phyloP scores from a whole-genome alignment of 2,797 vertebrate genomes.

The Siniperca scherzeri region DNA sequence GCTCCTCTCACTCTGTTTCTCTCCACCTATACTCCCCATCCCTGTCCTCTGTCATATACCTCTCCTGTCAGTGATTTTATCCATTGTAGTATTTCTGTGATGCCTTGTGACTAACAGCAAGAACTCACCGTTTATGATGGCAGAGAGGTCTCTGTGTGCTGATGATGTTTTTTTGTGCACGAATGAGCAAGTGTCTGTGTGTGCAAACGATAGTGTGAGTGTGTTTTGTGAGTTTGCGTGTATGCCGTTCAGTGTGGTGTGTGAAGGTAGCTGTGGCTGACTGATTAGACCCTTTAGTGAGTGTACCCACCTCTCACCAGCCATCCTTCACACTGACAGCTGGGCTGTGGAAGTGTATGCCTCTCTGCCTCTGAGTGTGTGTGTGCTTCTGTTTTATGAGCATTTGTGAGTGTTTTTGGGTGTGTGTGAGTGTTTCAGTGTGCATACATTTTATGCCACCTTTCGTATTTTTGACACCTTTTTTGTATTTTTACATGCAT shows the following conservation, averaged over 20 bases:
- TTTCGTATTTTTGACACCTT: not conserved
- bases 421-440: slow-evolving; percentile 5
- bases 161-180: slow-evolving; percentile 13
- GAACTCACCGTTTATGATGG: slow-evolving; percentile 2
- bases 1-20: slow-evolving; percentile 16
- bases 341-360: slow-evolving; percentile 31
- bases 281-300: slow-evolving; percentile 72
- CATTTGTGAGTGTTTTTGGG: slow-evolving; percentile 26
- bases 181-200: slow-evolving; percentile 14
- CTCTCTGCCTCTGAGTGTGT: slow-evolving; percentile 27
- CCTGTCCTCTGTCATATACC: slow-evolving; percentile 19
- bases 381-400: slow-evolving; percentile 28
- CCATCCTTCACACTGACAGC: slow-evolving; percentile 71
- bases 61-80: slow-evolving; percentile 43
- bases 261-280: slow-evolving; percentile 57
- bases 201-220: slow-evolving; percentile 1
- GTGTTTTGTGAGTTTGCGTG: slow-evolving; percentile 13
- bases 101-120: slow-evolving; percentile 19
- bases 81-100: slow-evolving; percentile 33
- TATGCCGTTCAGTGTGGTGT: slow-evolving; percentile 11
- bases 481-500: not conserved
- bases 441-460: not conserved
- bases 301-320: slow-evolving; percentile 64
- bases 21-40: slow-evolving; percentile 12
- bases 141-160: slow-evolving; percentile 1